A percentile compares a stretch with the other conserved stretches of the same genome.
These are phyloP conservation scores for Leptura quadrifasciata DNA, from an alignment of 2,888 invertebrate species.

Conservation along the genomic window DNA sequence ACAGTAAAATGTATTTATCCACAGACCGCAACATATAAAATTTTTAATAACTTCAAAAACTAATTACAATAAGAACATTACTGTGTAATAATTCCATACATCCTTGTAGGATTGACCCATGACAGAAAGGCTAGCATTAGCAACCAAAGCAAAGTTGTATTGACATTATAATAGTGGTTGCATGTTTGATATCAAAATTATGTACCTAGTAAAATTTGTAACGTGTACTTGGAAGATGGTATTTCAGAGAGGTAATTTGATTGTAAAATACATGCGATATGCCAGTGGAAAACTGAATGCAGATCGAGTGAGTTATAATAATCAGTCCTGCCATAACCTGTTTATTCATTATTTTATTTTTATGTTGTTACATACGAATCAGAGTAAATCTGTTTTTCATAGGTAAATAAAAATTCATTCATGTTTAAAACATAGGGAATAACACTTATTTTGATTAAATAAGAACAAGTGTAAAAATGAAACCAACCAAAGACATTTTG, in stretches of 20 bases:
- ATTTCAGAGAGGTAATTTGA: neutral
- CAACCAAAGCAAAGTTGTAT: neutral
- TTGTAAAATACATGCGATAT: neutral
- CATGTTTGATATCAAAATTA: neutral
- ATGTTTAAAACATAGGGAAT: constrained; percentile 33
- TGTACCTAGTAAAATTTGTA: neutral
- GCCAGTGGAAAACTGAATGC: neutral
- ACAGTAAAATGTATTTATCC: neutral
- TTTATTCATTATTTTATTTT: constrained; percentile 25
- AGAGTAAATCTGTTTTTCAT: constrained; percentile 10
- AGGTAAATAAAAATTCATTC: constrained; percentile 12
- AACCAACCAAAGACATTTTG: constrained; percentile 63
- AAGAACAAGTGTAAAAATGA: constrained; percentile 42
- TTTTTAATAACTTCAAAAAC: neutral
- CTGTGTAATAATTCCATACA: neutral
- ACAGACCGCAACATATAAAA: neutral
- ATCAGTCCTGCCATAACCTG: neutral
- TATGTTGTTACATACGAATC: constrained; percentile 14
- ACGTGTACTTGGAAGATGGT: neutral
- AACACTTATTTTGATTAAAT: constrained; percentile 22
- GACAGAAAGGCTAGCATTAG: neutral
- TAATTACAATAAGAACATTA: neutral
- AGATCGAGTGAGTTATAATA: neutral
- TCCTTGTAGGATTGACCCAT: neutral
- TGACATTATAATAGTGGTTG: neutral